These are phyloP conservation scores for Pantala flavescens DNA, from an alignment of 1,140 invertebrate genomes.

Conservation along the genomic window DNA sequence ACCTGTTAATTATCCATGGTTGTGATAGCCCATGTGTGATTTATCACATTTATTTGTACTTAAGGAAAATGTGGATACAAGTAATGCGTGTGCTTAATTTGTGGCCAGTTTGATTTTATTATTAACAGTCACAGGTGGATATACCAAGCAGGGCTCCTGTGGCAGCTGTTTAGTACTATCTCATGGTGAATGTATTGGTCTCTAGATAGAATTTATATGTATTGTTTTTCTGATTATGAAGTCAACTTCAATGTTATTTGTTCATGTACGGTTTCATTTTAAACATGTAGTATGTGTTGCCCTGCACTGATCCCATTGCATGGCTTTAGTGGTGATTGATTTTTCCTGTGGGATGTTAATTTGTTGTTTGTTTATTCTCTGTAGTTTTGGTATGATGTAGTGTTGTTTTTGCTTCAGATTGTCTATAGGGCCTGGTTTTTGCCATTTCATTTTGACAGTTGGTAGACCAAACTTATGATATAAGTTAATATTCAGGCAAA, in stretches of 20 bases:
- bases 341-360: slow-evolving; percentile 2
- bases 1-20: neutral
- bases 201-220: neutral
- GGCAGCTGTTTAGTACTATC: neutral
- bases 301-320: neutral
- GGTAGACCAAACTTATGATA: neutral
- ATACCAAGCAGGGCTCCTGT: neutral
- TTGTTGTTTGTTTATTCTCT: neutral
- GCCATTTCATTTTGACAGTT: neutral
- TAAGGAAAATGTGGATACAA: slow-evolving; percentile 1
- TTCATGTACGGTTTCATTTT: neutral
- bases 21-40: neutral
- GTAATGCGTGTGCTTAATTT: slow-evolving; percentile 1
- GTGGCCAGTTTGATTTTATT: slow-evolving; percentile 6
- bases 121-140: neutral
- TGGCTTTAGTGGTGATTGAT: slow-evolving; percentile 9
- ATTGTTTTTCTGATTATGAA: neutral
- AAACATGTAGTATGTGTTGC: neutral
- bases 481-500: neutral
- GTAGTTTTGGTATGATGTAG: neutral
- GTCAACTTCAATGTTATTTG: slow-evolving; percentile 2
- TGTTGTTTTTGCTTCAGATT: neutral
- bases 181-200: neutral
- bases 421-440: neutral
- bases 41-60: slow-evolving; percentile 8